Evolutionary conservation across 2,888 invertebrate genomes (phyloP).

Genomic region (Adela reaumurella): DNA sequence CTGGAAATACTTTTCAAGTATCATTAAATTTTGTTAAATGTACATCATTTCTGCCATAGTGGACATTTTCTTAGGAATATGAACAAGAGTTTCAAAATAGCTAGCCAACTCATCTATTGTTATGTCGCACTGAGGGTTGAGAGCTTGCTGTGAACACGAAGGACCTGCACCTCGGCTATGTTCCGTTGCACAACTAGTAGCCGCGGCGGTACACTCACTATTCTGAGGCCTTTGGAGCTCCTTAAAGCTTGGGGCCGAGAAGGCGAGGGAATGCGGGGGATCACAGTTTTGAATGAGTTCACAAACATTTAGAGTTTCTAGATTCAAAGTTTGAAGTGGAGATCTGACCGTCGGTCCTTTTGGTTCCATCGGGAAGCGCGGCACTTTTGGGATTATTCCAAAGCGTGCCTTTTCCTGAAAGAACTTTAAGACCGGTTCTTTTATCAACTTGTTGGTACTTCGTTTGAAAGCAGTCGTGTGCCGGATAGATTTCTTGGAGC

Average conservation of each 20-base stretch:
- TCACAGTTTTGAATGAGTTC: constrained; percentile 43
- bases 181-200: constrained; percentile 12
- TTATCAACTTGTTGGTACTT: constrained; percentile 45
- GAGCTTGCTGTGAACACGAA: constrained; percentile 78
- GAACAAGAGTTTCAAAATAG: constrained; percentile 92
- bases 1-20: too few species aligned
- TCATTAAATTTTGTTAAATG: constrained; percentile 59
- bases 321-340: neutral
- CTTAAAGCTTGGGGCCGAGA: neutral
- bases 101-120: constrained; percentile 93
- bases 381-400: neutral
- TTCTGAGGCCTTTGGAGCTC: neutral
- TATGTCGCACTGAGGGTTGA: constrained; percentile 73
- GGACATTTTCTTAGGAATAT: constrained; percentile 97
- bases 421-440: constrained; percentile 55
- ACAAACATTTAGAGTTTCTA: constrained; percentile 26
- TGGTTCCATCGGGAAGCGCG: neutral
- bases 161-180: constrained; percentile 25
- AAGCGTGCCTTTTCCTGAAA: constrained; percentile 18
- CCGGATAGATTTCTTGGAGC: constrained; percentile 7
- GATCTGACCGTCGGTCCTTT: neutral
- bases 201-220: neutral
- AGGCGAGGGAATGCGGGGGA: constrained; percentile 10
- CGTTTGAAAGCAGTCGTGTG: constrained; percentile 30
- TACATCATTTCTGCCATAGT: constrained; percentile 99